Percentiles rank a stretch among this genome's conserved stretches.
phyloP scores from a whole-genome alignment of 2,797 vertebrate species.

The Tokudaia tokunoshimensis region DNA sequence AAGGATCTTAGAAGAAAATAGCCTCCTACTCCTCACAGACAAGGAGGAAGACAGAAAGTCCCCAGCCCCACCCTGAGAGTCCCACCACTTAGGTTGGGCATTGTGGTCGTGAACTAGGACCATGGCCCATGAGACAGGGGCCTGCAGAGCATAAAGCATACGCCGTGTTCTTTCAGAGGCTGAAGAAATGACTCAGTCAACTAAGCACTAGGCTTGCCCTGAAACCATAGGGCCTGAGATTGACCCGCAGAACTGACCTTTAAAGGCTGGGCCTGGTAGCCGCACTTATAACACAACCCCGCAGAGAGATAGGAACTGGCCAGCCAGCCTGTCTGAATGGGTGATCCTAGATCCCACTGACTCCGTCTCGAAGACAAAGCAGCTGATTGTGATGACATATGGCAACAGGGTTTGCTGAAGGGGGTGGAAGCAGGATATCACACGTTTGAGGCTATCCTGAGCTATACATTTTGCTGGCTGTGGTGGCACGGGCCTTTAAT shows the following conservation, averaged over 20 bases:
- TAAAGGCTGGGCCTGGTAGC: background rate
- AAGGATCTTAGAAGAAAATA: slow-evolving; percentile 3
- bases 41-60: background rate
- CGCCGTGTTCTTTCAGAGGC: background rate
- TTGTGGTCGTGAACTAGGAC: background rate
- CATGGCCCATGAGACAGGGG: background rate
- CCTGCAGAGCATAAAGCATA: background rate
- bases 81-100: background rate
- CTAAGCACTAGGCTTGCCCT: background rate
- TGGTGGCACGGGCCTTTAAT: background rate
- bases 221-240: background rate
- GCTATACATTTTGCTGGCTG: background rate
- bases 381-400: background rate
- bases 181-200: background rate
- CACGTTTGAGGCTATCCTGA: background rate
- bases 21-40: background rate
- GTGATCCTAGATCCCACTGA: background rate
- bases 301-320: background rate
- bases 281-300: background rate
- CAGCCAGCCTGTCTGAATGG: fast-evolving
- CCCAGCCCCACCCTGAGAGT: background rate
- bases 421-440: background rate
- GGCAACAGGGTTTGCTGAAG: background rate
- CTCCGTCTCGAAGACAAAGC: too few relatives aligned
- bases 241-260: background rate